Evolutionary conservation across 2,797 vertebrate species (phyloP).

Genomic region (Sparus aurata): DNA sequence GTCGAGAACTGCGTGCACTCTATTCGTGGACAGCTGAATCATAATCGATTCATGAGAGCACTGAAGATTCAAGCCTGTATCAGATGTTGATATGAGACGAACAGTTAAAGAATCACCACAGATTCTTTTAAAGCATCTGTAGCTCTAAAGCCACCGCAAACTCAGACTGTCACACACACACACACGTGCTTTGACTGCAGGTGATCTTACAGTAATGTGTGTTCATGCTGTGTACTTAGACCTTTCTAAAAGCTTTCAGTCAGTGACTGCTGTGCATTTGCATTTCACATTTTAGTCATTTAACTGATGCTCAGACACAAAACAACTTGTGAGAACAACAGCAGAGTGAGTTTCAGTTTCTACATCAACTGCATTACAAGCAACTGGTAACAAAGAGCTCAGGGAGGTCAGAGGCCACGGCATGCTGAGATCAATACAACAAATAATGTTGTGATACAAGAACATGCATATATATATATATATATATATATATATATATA

Average conservation of each 20-base stretch:
- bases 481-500: too few species aligned
- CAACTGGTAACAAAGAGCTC: too few species aligned
- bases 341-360: neutral
- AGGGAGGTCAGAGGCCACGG: slow-evolving; percentile 23
- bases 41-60: too few species aligned
- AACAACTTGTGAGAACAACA: neutral
- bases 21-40: too few species aligned
- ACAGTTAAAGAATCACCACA: neutral
- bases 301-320: neutral
- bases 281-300: slow-evolving; percentile 15
- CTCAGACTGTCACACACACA: neutral
- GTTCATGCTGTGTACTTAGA: slow-evolving; percentile 4
- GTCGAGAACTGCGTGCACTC: too few species aligned
- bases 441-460: neutral
- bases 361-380: neutral
- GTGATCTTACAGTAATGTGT: slow-evolving; percentile 9
- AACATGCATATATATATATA: neutral
- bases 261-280: slow-evolving; percentile 5
- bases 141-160: neutral
- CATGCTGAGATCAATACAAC: neutral
- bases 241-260: slow-evolving; percentile 24
- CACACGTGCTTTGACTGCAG: slow-evolving; percentile 3
- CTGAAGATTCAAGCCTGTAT: too few species aligned
- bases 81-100: too few species aligned
- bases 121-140: neutral